These are phyloP conservation scores for Pachyseris speciosa DNA, from an alignment of 64 coral and sea anemone species.

Conservation along the genomic window DNA sequence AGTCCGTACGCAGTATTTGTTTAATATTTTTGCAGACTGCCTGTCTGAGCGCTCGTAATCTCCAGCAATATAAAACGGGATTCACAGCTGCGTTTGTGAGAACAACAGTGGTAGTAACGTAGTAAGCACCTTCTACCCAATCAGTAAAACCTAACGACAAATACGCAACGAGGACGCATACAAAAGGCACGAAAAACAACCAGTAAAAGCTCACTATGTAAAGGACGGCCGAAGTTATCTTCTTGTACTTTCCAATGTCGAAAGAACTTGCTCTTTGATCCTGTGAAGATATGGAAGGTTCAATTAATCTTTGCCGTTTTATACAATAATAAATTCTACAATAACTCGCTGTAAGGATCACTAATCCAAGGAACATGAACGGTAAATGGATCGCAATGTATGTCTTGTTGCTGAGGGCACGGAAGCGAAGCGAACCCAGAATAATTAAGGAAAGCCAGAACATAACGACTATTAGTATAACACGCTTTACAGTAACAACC, in stretches of 20 bases:
- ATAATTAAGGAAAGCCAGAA: not conserved
- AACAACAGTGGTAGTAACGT: constrained; percentile 2
- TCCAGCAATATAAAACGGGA: constrained; percentile 33
- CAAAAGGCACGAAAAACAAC: constrained; percentile 26
- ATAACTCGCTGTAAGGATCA: constrained; percentile 5
- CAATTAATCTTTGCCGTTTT: not conserved
- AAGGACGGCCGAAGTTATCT: not conserved
- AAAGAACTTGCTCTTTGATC: not conserved
- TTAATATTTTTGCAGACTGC: not conserved
- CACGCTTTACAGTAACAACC: not conserved
- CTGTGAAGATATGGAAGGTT: not conserved
- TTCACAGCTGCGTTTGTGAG: constrained; percentile 13
- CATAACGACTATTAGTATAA: not conserved
- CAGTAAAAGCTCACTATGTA: constrained; percentile 19
- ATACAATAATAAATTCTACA: constrained; percentile 1
- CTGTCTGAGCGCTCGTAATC: not conserved
- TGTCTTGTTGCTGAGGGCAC: not conserved
- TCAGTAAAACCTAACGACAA: not conserved
- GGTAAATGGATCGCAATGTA: not conserved
- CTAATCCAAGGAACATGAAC: not conserved
- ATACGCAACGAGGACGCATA: constrained; percentile 16
- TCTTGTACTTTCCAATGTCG: constrained; percentile 28
- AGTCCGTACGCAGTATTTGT: not conserved
- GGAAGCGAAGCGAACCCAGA: not conserved
- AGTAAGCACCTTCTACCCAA: not conserved